Evolutionary conservation across 2,113 vertebrate genomes (phyloP).

Genomic region (Micronycteris hirsuta): DNA sequence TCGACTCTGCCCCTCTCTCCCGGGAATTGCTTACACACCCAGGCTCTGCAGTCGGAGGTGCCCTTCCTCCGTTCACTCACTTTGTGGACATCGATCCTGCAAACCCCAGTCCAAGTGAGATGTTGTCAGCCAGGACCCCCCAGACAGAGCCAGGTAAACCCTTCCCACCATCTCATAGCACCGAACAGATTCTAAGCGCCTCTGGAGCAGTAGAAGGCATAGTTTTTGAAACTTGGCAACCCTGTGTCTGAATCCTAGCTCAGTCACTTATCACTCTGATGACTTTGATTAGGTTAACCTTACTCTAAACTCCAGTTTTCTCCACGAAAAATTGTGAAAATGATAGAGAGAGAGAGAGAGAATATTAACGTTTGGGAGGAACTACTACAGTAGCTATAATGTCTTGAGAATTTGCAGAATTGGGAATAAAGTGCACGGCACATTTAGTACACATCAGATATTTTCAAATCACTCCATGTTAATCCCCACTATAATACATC

Average conservation of each 20-base stretch:
- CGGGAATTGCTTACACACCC: neutral
- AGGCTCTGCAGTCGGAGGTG: neutral
- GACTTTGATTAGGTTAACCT: neutral
- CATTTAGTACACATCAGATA: neutral
- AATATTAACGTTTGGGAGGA: neutral
- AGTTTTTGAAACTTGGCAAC: neutral
- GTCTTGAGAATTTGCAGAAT: neutral
- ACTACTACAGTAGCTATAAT: neutral
- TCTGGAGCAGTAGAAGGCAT: neutral
- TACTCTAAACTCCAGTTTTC: neutral
- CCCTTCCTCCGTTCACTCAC: neutral
- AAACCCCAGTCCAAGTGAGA: neutral
- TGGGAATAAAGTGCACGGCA: neutral
- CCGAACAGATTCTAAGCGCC: neutral
- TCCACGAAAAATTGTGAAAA: neutral
- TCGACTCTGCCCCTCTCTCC: neutral
- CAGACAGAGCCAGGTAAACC: neutral
- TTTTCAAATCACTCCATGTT: neutral
- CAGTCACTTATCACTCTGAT: neutral
- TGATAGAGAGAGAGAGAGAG: neutral
- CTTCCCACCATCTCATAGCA: neutral
- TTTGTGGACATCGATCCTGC: neutral
- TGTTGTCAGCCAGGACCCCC: neutral
- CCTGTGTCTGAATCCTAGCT: neutral
- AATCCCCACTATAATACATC: neutral